phyloP scores from a whole-genome alignment of 2,888 invertebrate genomes.

The Druceiella hillmani region DNA sequence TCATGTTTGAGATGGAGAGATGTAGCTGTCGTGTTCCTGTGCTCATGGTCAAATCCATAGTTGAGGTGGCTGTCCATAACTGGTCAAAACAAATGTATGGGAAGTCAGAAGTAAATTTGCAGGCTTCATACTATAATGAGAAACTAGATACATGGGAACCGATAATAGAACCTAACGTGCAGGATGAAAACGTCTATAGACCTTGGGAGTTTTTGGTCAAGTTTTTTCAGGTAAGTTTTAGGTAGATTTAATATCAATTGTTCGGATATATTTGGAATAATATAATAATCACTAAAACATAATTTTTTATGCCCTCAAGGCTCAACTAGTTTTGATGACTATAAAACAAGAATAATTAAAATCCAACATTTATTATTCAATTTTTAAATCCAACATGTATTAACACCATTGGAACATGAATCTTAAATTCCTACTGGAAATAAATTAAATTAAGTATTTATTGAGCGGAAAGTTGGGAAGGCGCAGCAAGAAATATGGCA shows the following conservation, averaged over 20 bases:
- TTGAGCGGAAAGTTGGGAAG: no score
- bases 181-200: constrained; percentile 59
- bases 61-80: constrained; percentile 57
- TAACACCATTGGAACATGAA: no score
- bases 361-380: no score
- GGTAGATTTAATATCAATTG: no score
- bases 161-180: constrained; percentile 67
- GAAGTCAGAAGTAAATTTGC: constrained; percentile 36
- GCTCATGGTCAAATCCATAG: constrained; percentile 43
- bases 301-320: no score
- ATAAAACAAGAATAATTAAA: no score
- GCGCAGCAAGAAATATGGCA: no score
- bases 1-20: constrained; percentile 62
- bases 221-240: constrained; percentile 48
- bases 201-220: constrained; percentile 69
- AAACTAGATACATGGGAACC: constrained; percentile 76
- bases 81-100: constrained; percentile 60
- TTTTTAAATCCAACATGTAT: no score
- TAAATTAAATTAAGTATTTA: no score
- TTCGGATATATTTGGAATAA: background rate
- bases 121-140: constrained; percentile 61
- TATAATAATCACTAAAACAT: background rate
- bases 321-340: no score
- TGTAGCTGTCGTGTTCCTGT: constrained; percentile 42
- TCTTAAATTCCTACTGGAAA: no score